Evolutionary conservation across 2,797 vertebrate species (phyloP).

Genomic region (Sebastes alutus): DNA sequence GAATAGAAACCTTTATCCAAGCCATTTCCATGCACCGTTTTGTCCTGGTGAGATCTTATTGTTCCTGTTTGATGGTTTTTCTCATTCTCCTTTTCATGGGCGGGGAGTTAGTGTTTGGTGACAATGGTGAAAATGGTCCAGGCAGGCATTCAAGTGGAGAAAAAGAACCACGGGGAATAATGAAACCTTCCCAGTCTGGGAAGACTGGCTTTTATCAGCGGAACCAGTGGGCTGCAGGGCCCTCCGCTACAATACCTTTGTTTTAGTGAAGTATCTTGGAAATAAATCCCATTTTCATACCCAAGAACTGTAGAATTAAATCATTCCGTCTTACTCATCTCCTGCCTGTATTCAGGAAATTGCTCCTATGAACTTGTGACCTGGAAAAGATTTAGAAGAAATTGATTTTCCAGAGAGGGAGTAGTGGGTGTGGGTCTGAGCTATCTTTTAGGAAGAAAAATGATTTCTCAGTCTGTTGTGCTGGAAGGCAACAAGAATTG

Average conservation of each 20-base stretch:
- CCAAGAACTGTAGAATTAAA: slow-evolving; percentile 15
- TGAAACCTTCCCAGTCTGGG: neutral
- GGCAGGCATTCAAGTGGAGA: neutral
- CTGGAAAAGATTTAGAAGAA: slow-evolving; percentile 13
- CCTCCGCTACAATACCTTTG: neutral
- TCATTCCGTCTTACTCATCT: neutral
- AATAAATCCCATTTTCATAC: slow-evolving; percentile 7
- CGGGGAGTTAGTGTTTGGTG: slow-evolving; percentile 10
- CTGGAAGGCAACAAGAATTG: slow-evolving; percentile 42
- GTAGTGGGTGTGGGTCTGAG: neutral
- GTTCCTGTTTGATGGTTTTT: slow-evolving; percentile 7
- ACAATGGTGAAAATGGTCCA: neutral
- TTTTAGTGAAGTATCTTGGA: slow-evolving; percentile 7
- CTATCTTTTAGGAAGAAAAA: slow-evolving; percentile 7
- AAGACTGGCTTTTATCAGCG: slow-evolving; percentile 17
- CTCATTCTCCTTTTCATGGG: slow-evolving; percentile 10
- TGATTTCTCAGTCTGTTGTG: slow-evolving; percentile 9
- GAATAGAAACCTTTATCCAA: neutral
- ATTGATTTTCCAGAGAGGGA: slow-evolving; percentile 32
- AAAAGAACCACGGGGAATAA: slow-evolving; percentile 13
- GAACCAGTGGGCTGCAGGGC: neutral
- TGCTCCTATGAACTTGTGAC: slow-evolving; percentile 34
- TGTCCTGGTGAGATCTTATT: neutral
- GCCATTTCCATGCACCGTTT: neutral
- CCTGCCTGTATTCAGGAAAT: slow-evolving; percentile 41